A percentile compares a stretch with the other conserved stretches of the same genome.
Evolutionary conservation across 1,140 invertebrate genomes (phyloP).

Genomic region (Steinernema khuongi): DNA sequence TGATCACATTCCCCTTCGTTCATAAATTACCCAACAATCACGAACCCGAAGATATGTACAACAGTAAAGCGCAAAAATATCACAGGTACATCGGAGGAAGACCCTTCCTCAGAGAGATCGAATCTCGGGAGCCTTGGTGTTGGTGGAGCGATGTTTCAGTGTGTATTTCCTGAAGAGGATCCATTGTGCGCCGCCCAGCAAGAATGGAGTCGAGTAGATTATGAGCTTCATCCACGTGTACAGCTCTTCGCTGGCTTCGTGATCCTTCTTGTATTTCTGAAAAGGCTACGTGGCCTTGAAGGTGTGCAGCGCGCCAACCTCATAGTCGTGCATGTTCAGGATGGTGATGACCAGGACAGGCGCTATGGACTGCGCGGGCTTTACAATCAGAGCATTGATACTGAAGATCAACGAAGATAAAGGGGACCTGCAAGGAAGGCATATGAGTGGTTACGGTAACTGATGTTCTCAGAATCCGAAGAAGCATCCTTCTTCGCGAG

Average conservation of each 20-base stretch:
- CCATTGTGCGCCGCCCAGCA: conserved; percentile 23
- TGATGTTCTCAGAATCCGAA: too few relatives aligned
- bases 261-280: conserved; percentile 1
- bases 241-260: neutral
- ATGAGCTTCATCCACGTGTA: conserved; percentile 15
- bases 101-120: neutral
- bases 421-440: conserved; percentile 19
- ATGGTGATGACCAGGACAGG: conserved; percentile 28
- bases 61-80: neutral
- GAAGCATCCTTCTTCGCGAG: too few relatives aligned
- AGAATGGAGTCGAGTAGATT: conserved; percentile 24
- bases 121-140: neutral
- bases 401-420: conserved; percentile 35
- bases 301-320: conserved; percentile 21
- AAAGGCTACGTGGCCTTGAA: neutral
- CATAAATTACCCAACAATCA: neutral
- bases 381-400: conserved; percentile 34
- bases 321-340: conserved; percentile 31
- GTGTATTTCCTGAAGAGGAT: conserved; percentile 12
- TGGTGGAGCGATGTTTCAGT: neutral
- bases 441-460: too few relatives aligned
- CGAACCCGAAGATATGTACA: neutral
- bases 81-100: neutral
- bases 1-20: too few relatives aligned
- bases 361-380: conserved; percentile 38